phyloP scores from a whole-genome alignment of 1,140 invertebrate species.

The Drosophila lini region DNA sequence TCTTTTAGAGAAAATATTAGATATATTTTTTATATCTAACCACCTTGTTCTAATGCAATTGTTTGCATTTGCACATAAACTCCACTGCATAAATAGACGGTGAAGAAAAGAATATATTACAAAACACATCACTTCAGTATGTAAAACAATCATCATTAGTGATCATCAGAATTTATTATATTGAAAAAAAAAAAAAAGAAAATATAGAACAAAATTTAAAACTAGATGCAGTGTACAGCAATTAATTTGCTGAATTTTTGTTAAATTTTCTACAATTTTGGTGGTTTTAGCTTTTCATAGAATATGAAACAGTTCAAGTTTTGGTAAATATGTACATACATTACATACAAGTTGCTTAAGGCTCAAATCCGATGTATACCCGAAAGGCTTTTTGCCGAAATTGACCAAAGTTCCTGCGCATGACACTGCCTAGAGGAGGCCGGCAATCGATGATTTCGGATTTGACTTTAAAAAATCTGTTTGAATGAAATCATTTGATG shows the following conservation, averaged over 20 bases:
- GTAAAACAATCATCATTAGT: too few relatives aligned
- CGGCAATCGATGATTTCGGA: conserved; percentile 5
- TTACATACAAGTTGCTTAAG: neutral
- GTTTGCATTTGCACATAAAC: too few relatives aligned
- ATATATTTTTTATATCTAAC: too few relatives aligned
- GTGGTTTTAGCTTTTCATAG: neutral
- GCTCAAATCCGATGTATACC: neutral
- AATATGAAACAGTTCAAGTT: neutral
- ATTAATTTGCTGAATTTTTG: neutral
- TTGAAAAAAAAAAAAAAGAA: neutral
- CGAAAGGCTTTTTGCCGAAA: neutral
- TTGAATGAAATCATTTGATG: conserved; percentile 16
- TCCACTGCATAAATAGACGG: too few relatives aligned
- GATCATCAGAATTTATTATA: neutral
- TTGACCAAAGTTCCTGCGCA: conserved; percentile 6
- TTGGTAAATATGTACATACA: neutral
- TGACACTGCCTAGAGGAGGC: neutral
- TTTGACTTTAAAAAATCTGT: conserved; percentile 1
- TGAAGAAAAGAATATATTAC: too few relatives aligned
- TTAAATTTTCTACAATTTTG: neutral
- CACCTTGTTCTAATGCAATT: too few relatives aligned
- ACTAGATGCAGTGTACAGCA: neutral
- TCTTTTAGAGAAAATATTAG: too few relatives aligned
- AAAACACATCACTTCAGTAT: too few relatives aligned
- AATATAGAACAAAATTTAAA: neutral